Evolutionary conservation across 2,113 vertebrate species (phyloP).

Genomic region (Bubo bubo): DNA sequence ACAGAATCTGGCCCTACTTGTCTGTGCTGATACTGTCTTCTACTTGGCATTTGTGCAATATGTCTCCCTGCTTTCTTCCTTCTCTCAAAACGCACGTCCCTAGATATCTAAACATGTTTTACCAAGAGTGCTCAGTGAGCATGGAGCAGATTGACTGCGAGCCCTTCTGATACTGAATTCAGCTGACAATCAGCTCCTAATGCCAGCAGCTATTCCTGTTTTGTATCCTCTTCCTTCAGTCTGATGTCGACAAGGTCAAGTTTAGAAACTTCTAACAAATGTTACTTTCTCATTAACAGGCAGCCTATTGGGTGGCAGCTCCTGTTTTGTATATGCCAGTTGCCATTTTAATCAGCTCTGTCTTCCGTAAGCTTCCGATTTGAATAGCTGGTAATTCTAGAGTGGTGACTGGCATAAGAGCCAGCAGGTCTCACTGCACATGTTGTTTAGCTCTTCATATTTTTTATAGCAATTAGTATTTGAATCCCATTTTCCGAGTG

Average conservation of each 20-base stretch:
- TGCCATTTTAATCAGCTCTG: background rate
- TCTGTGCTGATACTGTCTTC: background rate
- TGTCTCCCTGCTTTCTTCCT: background rate
- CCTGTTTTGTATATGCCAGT: background rate
- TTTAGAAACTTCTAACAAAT: slow-evolving; percentile 43
- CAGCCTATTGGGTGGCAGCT: background rate
- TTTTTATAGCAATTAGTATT: background rate
- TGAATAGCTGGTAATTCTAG: background rate
- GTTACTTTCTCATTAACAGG: slow-evolving; percentile 29
- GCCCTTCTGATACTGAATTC: slow-evolving; percentile 1
- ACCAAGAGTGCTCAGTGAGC: background rate
- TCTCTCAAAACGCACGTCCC: background rate
- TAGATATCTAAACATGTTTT: background rate
- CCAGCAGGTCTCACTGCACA: background rate
- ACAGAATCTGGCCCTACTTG: background rate
- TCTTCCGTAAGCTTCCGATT: background rate
- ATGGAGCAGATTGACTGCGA: background rate
- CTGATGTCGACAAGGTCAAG: slow-evolving; percentile 26
- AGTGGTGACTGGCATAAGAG: background rate
- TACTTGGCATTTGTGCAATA: background rate
- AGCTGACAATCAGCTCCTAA: slow-evolving; percentile 41
- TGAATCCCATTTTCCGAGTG: background rate
- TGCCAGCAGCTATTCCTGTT: slow-evolving; percentile 49
- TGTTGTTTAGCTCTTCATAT: background rate
- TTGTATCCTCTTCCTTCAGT: background rate